A percentile compares a stretch with the other conserved stretches of the same genome.
phyloP scores from a whole-genome alignment of 2,797 vertebrate genomes.

The Typhlichthys subterraneus region DNA sequence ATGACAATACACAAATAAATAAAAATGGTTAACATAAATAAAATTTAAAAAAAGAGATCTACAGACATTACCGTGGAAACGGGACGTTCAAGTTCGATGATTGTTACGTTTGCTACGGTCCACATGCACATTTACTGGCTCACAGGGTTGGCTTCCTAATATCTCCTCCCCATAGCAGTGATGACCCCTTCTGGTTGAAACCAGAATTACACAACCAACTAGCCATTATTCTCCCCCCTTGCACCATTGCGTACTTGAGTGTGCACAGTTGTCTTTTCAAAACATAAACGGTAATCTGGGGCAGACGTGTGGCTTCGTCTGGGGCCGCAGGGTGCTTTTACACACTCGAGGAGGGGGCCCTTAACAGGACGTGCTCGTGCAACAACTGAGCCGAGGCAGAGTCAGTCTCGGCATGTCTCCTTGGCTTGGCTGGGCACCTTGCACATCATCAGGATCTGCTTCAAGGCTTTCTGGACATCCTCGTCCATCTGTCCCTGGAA shows the following conservation, averaged over 20 bases:
- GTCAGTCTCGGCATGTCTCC: conserved; percentile 69
- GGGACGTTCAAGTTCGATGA: no score
- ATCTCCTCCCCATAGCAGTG: conserved; percentile 7
- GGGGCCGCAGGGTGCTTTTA: no score
- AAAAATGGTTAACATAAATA: background rate
- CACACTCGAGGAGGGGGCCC: no score
- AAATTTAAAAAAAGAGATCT: background rate
- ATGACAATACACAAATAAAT: conserved; percentile 9
- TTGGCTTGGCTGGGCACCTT: conserved; percentile 91
- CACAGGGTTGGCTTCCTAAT: conserved; percentile 24
- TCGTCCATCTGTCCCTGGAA: conserved; percentile 98
- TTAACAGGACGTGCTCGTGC: background rate
- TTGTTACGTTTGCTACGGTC: conserved; percentile 8
- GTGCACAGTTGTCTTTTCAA: no score
- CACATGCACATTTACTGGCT: conserved; percentile 12
- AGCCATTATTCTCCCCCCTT: no score
- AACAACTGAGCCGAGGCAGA: background rate
- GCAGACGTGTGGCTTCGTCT: no score
- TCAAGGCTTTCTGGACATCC: conserved; percentile 97
- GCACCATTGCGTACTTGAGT: no score
- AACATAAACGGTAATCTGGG: no score
- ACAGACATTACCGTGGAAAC: no score
- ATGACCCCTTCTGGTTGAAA: background rate
- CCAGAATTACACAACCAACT: no score
- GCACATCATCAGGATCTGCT: conserved; percentile 98